phyloP scores from a whole-genome alignment of 2,797 vertebrate species.

The Acipenser oxyrinchus region DNA sequence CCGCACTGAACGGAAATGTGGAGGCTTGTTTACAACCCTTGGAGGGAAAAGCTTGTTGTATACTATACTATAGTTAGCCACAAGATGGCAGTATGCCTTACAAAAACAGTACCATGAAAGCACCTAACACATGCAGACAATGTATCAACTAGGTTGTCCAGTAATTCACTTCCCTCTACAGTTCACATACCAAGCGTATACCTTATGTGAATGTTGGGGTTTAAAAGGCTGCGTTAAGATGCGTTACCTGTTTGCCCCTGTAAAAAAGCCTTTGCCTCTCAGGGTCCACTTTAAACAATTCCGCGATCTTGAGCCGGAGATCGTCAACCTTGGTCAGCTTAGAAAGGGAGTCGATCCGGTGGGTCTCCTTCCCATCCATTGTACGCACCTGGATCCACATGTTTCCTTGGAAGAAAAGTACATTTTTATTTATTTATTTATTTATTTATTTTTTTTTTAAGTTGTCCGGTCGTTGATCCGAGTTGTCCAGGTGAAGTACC shows the following conservation, averaged over 20 bases:
- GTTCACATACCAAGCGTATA: no score
- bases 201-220: no score
- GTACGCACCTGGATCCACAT: slow-evolving; percentile 99
- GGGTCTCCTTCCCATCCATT: slow-evolving; percentile 91
- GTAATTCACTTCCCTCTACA: no score
- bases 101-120: no score
- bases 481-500: not conserved
- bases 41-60: no score
- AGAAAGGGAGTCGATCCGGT: slow-evolving; percentile 82
- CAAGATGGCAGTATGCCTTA: no score
- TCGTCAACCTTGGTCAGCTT: slow-evolving; percentile 94
- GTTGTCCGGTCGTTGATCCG: no score
- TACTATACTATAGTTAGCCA: no score
- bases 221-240: not conserved
- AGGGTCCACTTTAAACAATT: slow-evolving; percentile 79
- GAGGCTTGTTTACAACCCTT: no score
- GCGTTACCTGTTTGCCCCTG: slow-evolving; percentile 85
- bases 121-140: no score
- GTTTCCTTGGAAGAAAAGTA: slow-evolving; percentile 30
- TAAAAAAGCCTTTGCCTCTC: slow-evolving; percentile 85
- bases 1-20: no score
- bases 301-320: slow-evolving; percentile 71
- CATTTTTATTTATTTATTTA: not conserved
- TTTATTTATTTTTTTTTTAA: not conserved
- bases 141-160: no score